phyloP scores from a whole-genome alignment of 2,888 invertebrate species.

The Eudemis profundana region DNA sequence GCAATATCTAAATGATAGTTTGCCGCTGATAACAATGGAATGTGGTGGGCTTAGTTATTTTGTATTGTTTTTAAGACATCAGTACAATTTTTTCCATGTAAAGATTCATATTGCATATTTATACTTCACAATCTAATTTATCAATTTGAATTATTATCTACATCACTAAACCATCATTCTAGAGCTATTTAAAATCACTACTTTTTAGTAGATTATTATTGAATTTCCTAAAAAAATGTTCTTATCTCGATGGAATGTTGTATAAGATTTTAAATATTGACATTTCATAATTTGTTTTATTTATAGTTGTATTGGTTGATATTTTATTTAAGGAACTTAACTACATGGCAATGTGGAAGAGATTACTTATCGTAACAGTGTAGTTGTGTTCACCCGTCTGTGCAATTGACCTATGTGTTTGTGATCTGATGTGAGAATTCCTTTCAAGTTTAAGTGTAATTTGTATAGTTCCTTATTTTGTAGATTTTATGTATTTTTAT shows the following conservation, averaged over 20 bases:
- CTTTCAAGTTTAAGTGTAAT: slow-evolving; percentile 77
- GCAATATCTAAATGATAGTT: slow-evolving; percentile 47
- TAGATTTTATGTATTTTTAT: slow-evolving; percentile 73
- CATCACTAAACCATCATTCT: slow-evolving; percentile 65
- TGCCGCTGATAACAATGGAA: slow-evolving; percentile 64
- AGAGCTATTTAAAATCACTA: slow-evolving; percentile 61
- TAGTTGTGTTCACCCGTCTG: slow-evolving; percentile 73
- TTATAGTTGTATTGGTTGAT: slow-evolving; percentile 80
- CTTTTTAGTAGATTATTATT: slow-evolving; percentile 56
- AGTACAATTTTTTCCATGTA: slow-evolving; percentile 59
- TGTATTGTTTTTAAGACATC: slow-evolving; percentile 68
- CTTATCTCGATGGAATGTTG: slow-evolving; percentile 70
- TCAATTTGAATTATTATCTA: slow-evolving; percentile 62
- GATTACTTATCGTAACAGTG: slow-evolving; percentile 82
- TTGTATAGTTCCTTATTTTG: slow-evolving; percentile 83
- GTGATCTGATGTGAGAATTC: slow-evolving; percentile 82
- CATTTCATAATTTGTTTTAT: slow-evolving; percentile 77
- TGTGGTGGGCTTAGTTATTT: slow-evolving; percentile 71
- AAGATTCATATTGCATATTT: slow-evolving; percentile 47
- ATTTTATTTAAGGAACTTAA: slow-evolving; percentile 76
- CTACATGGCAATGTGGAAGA: slow-evolving; percentile 70
- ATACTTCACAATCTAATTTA: slow-evolving; percentile 61
- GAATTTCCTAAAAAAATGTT: slow-evolving; percentile 58
- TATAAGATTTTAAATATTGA: slow-evolving; percentile 74
- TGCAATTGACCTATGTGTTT: slow-evolving; percentile 80